These are phyloP conservation scores for Lepidostoma basale DNA, from an alignment of 1,140 invertebrate species.

Conservation along the genomic window DNA sequence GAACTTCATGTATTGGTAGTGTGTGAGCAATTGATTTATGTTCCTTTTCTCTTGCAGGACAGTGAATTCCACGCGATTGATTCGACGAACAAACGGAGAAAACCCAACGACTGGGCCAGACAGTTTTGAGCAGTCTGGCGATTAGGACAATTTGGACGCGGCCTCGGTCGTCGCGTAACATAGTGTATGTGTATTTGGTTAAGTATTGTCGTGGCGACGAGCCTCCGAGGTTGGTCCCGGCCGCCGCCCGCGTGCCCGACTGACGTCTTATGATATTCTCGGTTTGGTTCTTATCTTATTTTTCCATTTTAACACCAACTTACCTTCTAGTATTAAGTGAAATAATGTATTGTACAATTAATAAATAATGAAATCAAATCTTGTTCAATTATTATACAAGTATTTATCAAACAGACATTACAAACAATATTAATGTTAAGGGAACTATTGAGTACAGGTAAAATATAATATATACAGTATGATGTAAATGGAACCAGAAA, in stretches of 20 bases:
- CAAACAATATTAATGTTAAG: no score
- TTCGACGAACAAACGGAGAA: conserved; percentile 15
- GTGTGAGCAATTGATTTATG: no score
- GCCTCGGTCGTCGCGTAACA: neutral
- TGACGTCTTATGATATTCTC: neutral
- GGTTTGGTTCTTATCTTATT: neutral
- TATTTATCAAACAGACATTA: no score
- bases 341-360: no score
- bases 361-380: no score
- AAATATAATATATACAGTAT: no score
- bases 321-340: no score
- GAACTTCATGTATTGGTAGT: no score
- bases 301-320: conserved; percentile 5
- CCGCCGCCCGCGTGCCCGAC: neutral
- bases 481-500: no score
- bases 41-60: neutral
- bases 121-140: conserved; percentile 7
- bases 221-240: neutral
- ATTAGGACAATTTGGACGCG: conserved; percentile 3
- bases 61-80: conserved; percentile 1
- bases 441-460: no score
- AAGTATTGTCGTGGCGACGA: neutral
- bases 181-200: neutral
- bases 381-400: no score
- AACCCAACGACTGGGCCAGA: conserved; percentile 26